Conservation (phyloP, 2,888 invertebrate genomes). For the Dioctria linearis region DNA sequence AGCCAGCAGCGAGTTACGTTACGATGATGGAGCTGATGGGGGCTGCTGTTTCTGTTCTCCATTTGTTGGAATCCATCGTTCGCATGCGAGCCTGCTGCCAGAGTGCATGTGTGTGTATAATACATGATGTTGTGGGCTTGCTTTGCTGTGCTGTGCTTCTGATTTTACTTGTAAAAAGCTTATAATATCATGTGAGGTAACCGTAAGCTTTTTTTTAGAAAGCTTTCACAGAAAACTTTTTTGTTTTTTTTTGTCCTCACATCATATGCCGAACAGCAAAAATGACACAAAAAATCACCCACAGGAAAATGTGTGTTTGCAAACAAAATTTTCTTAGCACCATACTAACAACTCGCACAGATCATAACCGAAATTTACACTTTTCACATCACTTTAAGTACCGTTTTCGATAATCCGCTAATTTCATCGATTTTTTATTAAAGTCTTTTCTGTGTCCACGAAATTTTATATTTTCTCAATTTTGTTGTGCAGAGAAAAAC, state of each 20-base stretch:
- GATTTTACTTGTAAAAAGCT: too few species aligned
- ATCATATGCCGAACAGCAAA: slow-evolving; percentile 41
- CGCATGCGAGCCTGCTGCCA: too few species aligned
- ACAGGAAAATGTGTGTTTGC: slow-evolving; percentile 41
- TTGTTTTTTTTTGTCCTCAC: not conserved
- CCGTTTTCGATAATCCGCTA: not conserved
- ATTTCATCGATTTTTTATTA: slow-evolving; percentile 30
- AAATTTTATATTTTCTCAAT: slow-evolving; percentile 28
- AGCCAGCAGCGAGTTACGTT: not conserved
- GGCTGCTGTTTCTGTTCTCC: not conserved
- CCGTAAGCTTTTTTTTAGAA: not conserved
- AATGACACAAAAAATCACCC: slow-evolving; percentile 48
- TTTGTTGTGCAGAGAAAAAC: slow-evolving; percentile 46
- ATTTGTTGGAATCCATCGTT: too few species aligned
- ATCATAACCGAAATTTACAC: slow-evolving; percentile 20
- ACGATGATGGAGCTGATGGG: not conserved
- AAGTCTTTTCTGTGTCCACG: slow-evolving; percentile 34
- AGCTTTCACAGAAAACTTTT: slow-evolving; percentile 23
- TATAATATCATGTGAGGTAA: too few species aligned
- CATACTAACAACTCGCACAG: slow-evolving; percentile 22
- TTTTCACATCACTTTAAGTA: slow-evolving; percentile 26
- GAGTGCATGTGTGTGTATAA: too few species aligned
- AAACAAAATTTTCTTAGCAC: slow-evolving; percentile 32
- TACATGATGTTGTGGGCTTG: too few species aligned
- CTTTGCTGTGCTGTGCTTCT: too few species aligned